Conservation (phyloP, 2,113 vertebrate species). For the Caranx melampygus region DNA sequence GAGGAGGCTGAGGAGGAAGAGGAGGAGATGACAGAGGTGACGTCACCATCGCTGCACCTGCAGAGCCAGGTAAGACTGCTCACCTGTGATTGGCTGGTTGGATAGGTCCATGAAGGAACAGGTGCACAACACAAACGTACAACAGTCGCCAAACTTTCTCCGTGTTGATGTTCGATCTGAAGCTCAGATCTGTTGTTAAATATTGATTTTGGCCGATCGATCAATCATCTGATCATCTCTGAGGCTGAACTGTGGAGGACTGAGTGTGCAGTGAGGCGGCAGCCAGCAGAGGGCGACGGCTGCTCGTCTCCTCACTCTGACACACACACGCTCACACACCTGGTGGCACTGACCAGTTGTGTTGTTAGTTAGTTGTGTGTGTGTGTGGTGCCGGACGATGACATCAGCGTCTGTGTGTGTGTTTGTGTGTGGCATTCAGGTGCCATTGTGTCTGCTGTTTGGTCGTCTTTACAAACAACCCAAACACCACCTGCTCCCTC, state of each 20-base stretch:
- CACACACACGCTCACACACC: background rate
- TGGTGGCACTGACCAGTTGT: background rate
- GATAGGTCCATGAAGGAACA: no score
- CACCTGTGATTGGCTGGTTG: background rate
- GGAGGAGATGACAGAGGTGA: background rate
- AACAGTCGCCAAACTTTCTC: no score
- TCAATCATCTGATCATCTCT: no score
- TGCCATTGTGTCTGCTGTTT: conserved; percentile 44
- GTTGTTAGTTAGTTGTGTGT: background rate
- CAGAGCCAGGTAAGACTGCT: conserved; percentile 50
- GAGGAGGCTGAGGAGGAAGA: background rate
- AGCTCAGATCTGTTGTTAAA: no score
- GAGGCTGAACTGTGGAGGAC: no score
- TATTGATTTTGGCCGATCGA: no score
- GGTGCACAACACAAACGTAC: no score
- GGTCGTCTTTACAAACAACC: conserved; percentile 44
- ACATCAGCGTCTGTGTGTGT: conserved; percentile 18
- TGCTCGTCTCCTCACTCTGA: background rate
- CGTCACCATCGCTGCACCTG: background rate
- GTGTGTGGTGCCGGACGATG: background rate
- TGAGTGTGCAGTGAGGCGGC: no score
- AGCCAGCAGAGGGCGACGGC: conserved; percentile 38
- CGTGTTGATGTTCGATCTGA: no score
- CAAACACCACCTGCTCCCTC: background rate
- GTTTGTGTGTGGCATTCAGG: conserved; percentile 37